Evolutionary conservation across 2,113 vertebrate species (phyloP).

Genomic region (Elanus axillaris): DNA sequence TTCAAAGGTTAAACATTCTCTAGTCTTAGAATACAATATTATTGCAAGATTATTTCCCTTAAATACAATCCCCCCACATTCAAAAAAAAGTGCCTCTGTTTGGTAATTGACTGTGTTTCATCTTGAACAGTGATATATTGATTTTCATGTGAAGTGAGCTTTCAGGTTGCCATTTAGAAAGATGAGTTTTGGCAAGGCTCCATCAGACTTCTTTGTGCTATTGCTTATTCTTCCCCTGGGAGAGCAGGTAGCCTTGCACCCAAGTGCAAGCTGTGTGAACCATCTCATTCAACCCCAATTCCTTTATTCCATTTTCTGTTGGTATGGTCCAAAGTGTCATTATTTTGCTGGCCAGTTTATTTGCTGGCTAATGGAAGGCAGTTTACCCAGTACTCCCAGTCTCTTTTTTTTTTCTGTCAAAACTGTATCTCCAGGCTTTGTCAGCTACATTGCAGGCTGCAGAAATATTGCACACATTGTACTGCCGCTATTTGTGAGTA

Average conservation of each 20-base stretch:
- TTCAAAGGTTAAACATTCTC: background rate
- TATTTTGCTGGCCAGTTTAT: background rate
- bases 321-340: background rate
- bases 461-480: background rate
- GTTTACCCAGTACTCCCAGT: background rate
- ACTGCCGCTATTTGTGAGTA: background rate
- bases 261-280: background rate
- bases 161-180: slow-evolving; percentile 18
- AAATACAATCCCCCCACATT: fast-evolving
- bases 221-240: background rate
- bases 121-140: background rate
- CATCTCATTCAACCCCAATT: background rate
- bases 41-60: background rate
- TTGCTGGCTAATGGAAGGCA: background rate
- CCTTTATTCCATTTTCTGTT: background rate
- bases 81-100: background rate
- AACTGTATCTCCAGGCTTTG: background rate
- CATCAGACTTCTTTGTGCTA: background rate
- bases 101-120: background rate
- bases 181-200: background rate
- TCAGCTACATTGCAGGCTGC: background rate
- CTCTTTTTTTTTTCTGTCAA: background rate
- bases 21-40: background rate
- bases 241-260: background rate
- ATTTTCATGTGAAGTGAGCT: background rate